Percentiles rank a stretch among this genome's conserved stretches.
Evolutionary conservation across 2,888 invertebrate genomes (phyloP).

Genomic region (Bombylius major): DNA sequence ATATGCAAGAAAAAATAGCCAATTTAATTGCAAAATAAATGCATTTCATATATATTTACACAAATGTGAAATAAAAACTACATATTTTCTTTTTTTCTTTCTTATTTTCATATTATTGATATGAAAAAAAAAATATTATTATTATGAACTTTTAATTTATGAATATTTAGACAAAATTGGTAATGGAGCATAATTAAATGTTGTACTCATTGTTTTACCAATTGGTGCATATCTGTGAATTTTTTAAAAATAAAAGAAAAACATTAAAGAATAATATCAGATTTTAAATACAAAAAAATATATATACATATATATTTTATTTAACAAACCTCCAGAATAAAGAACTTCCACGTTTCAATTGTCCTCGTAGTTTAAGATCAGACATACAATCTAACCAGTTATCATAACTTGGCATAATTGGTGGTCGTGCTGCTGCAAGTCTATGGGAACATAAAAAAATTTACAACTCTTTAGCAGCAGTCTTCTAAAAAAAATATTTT

Average conservation of each 20-base stretch:
- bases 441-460: slow-evolving; percentile 31
- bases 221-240: not conserved
- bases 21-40: not conserved
- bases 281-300: not conserved
- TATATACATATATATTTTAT: too few relatives aligned
- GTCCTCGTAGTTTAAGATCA: slow-evolving; percentile 58
- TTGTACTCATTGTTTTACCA: not conserved
- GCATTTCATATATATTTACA: not conserved
- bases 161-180: slow-evolving; percentile 3
- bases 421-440: slow-evolving; percentile 68
- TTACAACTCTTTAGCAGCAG: not conserved
- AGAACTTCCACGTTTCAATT: slow-evolving; percentile 77
- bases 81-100: too few relatives aligned
- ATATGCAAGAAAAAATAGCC: too few relatives aligned
- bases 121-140: too few relatives aligned
- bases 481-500: not conserved
- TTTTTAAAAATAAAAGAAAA: not conserved
- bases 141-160: slow-evolving; percentile 2
- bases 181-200: slow-evolving; percentile 1
- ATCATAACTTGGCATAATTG: slow-evolving; percentile 68
- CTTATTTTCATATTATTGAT: too few relatives aligned
- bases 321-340: slow-evolving; percentile 38
- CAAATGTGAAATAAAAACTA: not conserved
- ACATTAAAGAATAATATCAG: not conserved
- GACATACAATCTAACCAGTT: slow-evolving; percentile 76